phyloP scores from a whole-genome alignment of 2,797 vertebrate species.

The Centropyge bicolor region DNA sequence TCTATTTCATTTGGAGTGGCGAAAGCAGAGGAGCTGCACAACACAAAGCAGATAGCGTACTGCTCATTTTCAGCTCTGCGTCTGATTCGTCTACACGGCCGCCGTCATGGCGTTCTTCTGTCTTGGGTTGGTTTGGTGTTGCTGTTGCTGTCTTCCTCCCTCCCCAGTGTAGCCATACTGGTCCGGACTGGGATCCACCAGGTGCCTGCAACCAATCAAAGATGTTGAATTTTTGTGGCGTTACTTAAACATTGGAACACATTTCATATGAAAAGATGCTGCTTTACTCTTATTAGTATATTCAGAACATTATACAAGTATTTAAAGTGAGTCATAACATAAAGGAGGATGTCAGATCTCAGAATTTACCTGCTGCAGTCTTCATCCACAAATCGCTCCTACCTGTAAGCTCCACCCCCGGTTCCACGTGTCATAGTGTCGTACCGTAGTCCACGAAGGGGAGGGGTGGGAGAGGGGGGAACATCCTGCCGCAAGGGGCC shows the following conservation, averaged over 20 bases:
- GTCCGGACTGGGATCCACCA: slow-evolving; percentile 80
- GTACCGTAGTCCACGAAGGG: slow-evolving; percentile 88
- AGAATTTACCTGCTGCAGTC: slow-evolving; percentile 54
- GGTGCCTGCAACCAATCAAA: slow-evolving; percentile 77
- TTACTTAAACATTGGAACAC: neutral
- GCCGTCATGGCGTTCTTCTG: slow-evolving; percentile 93
- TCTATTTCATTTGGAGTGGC: slow-evolving; percentile 20
- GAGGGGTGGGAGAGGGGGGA: slow-evolving; percentile 93
- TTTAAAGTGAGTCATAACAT: neutral
- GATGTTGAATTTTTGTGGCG: neutral
- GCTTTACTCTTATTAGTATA: neutral
- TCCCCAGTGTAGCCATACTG: slow-evolving; percentile 83
- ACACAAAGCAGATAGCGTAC: slow-evolving; percentile 1
- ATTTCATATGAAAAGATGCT: neutral
- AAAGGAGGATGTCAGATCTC: neutral
- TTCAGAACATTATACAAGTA: neutral
- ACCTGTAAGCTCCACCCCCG: slow-evolving; percentile 79
- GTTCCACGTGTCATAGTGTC: slow-evolving; percentile 86
- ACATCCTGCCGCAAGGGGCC: slow-evolving; percentile 95
- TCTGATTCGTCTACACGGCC: slow-evolving; percentile 86
- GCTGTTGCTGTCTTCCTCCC: slow-evolving; percentile 51
- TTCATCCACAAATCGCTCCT: slow-evolving; percentile 48
- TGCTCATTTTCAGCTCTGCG: slow-evolving; percentile 34
- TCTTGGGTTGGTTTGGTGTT: slow-evolving; percentile 85
- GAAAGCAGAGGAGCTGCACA: slow-evolving; percentile 23